Conservation (phyloP, 1,140 invertebrate species). For the Eupristina koningsbergeri region DNA sequence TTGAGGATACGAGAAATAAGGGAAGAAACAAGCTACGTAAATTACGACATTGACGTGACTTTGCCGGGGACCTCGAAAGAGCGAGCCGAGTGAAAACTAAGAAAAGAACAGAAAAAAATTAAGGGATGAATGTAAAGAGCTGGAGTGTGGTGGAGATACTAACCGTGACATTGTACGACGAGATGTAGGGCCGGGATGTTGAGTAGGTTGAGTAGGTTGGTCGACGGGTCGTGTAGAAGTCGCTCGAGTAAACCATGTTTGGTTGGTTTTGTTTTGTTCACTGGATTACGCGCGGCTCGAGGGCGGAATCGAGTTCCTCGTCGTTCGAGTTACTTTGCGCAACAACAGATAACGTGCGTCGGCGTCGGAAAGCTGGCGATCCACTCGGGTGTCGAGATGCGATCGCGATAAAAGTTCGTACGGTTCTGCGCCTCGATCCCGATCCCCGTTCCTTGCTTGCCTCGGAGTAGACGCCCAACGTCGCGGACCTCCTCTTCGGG, state of each 20-base stretch:
- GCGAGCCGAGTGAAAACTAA: slow-evolving; percentile 41
- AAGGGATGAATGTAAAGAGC: slow-evolving; percentile 7
- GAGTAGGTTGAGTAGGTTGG: slow-evolving; percentile 76
- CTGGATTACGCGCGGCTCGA: slow-evolving; percentile 39
- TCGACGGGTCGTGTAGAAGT: slow-evolving; percentile 89
- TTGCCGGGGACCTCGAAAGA: slow-evolving; percentile 41
- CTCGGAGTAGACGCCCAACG: slow-evolving; percentile 49
- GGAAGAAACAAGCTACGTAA: neutral
- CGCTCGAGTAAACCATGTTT: slow-evolving; percentile 91
- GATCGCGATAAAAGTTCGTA: slow-evolving; percentile 70
- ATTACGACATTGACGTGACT: slow-evolving; percentile 45
- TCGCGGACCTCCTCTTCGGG: slow-evolving; percentile 7
- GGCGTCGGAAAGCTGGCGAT: slow-evolving; percentile 37
- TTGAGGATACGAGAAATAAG: neutral
- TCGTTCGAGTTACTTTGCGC: slow-evolving; percentile 42
- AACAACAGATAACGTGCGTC: slow-evolving; percentile 20
- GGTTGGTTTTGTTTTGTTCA: slow-evolving; percentile 6
- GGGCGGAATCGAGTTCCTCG: slow-evolving; percentile 45
- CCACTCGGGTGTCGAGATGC: slow-evolving; percentile 56
- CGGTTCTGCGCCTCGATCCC: slow-evolving; percentile 63
- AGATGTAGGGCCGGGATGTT: slow-evolving; percentile 76
- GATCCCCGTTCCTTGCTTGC: slow-evolving; percentile 27
- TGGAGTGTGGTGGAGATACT: slow-evolving; percentile 69
- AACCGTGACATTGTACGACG: slow-evolving; percentile 86
- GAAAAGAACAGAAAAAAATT: slow-evolving; percentile 29